Evolutionary conservation across 1,140 invertebrate species (phyloP), one percentile per base, ranked within the genome.

Genomic region (Aphidius ervi): DNA sequence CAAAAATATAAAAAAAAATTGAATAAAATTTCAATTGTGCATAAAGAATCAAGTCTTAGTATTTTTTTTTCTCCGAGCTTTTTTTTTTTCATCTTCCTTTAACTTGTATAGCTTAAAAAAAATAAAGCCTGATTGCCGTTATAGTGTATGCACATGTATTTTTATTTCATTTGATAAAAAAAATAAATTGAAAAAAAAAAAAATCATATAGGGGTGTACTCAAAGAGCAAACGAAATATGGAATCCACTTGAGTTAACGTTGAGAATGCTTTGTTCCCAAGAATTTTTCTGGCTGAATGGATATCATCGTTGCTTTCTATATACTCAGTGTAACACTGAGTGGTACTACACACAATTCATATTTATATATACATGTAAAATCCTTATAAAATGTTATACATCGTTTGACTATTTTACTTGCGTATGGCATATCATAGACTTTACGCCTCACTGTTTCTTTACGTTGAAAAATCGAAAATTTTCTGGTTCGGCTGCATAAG

Each of bases 181-280:
- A 31, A 31, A 16, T 16, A 16, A 31, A 31, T 31, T 3, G 2
- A 31, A 31, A 31, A 1, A 31, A 31, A 31, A 31, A 31, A 31
- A 31, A 31, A 31, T 31, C 23, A 31, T 31, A 31, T 31, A 31
- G 23, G 39, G 52, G 40, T 41, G 41, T 6, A 52, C 37, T 42
- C 9, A 20, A 23, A 10, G 4, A 48, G 16, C 6, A 20, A 37
- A 37, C n/a, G 39, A 37, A 55, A 42, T 16, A 41, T 40, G 20
- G 40, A 46, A 48, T 56, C 43, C 40, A 49, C 59, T 56, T 41
- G 59, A 61, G 45, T 56, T 56, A 45, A 49, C 59, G 9, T 41
- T n/a, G 42, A 50, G 52, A 56, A 61, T 61, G 59, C 53, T 56
- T 61, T 61, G 53, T 56, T 61, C 39, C 41, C 7, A 6, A n/a